phyloP scores from a whole-genome alignment of 2,888 invertebrate genomes.

The Phytoseiulus persimilis region DNA sequence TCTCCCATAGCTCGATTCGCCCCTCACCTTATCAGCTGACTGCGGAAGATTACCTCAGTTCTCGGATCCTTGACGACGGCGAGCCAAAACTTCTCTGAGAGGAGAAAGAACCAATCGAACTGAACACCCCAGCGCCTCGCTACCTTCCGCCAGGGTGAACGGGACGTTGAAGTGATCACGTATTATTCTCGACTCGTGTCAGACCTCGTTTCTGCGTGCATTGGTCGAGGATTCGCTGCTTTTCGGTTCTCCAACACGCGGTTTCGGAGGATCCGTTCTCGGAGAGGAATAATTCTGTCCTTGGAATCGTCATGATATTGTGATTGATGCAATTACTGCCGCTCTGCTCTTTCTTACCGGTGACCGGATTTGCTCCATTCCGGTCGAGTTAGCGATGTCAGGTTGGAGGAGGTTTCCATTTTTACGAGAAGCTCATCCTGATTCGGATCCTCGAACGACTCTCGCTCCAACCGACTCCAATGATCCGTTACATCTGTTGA shows the following conservation, averaged over 20 bases:
- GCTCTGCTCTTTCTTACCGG: too few relatives aligned
- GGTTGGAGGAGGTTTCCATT: too few relatives aligned
- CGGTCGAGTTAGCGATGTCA: too few relatives aligned
- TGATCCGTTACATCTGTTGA: too few relatives aligned
- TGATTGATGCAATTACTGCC: too few relatives aligned
- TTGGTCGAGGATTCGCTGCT: too few relatives aligned
- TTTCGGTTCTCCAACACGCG: too few relatives aligned
- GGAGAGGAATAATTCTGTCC: neutral
- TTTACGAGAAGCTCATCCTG: too few relatives aligned
- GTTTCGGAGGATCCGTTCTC: neutral
- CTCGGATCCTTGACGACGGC: neutral
- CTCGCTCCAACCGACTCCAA: too few relatives aligned
- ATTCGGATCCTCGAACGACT: too few relatives aligned
- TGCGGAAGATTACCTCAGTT: neutral
- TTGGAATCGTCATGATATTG: too few relatives aligned
- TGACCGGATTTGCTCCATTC: too few relatives aligned
- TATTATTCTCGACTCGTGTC: neutral
- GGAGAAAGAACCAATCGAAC: neutral
- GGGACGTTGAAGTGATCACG: neutral
- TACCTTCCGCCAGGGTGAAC: neutral
- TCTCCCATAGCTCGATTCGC: neutral
- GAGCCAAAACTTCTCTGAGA: neutral
- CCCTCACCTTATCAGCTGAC: neutral
- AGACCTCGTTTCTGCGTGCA: neutral
- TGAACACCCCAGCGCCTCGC: neutral